Base-by-base conservation (phyloP, 2,888 invertebrate genomes). In the Heterodera filipjevi region DNA sequence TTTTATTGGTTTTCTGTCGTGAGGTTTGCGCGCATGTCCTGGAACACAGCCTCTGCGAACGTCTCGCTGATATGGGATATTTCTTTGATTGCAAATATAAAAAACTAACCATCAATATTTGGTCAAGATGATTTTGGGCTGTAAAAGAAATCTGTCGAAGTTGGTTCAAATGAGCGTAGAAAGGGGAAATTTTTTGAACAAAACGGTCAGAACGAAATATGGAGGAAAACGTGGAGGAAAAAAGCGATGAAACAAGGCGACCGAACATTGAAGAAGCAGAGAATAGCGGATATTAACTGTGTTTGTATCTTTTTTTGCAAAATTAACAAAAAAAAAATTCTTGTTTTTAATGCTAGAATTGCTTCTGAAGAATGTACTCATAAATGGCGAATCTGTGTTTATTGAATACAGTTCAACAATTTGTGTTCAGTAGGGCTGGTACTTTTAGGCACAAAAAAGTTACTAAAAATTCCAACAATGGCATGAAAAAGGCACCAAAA, bases 1-100 rank as follows among this genome's bases (percentile, higher is more conserved):
- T 76, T 80, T 84, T 77, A 88, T 85, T 27, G 86, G 84, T 68
- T 80, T 82, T 78, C 87, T 88, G 80, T 87, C 86, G 73, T 82
- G 82, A 66, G 84, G 82, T 35, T 77, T 59, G n/a, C 30, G 39
- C 49, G 79, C 39, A 70, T 79, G 77, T 6, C 16, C 27, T 27
- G 77, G 76, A 53, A 71, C 70, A n/a, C 70, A 68, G 30, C 71
- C 71, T 35, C 76, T 32, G 32, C 27, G 44, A 39, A 68, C 16
- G 22, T 75, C 59, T 0, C 68, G 75, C 75, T 75, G 19, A 75
- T 66, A 59, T 22, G 6, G 44, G 33, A 2, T 8, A 32, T 75
- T 53, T 10, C 1, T 16, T 16, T 19, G 14, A 33, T 35, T 33
- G 3, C 22, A 22, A 22, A 14, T 33, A 35, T 6, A 33, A 6